phyloP scores from a whole-genome alignment of 2,113 vertebrate species.

The Manacus vitellinus region DNA sequence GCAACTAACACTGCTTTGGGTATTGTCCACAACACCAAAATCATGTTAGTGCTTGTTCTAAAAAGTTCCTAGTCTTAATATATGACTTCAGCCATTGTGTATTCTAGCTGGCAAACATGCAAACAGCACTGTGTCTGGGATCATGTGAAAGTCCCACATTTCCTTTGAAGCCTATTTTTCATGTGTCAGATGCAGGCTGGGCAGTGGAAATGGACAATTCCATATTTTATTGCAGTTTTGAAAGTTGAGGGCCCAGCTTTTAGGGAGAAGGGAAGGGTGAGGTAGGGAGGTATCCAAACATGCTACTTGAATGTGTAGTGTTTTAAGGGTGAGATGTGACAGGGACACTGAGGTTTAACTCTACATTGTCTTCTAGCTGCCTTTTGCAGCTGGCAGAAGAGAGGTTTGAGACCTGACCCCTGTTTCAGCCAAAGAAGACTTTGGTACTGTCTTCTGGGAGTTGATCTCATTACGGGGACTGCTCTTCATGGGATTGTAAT shows the following conservation, averaged over 20 bases:
- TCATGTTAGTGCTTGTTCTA: background rate
- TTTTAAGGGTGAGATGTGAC: background rate
- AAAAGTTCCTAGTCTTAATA: background rate
- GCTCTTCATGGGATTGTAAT: background rate
- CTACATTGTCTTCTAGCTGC: background rate
- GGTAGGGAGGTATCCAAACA: background rate
- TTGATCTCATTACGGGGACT: background rate
- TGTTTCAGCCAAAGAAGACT: background rate
- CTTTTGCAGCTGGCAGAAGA: background rate
- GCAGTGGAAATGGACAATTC: background rate
- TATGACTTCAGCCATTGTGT: background rate
- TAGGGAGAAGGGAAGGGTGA: background rate
- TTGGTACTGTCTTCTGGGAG: background rate
- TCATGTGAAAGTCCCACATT: background rate
- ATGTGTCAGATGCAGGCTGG: background rate
- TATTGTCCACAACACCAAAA: background rate
- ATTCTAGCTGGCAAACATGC: background rate
- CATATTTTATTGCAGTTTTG: background rate
- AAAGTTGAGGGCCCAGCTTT: background rate
- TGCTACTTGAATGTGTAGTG: fast-evolving
- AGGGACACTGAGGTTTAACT: background rate
- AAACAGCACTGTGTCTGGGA: background rate
- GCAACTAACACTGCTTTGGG: background rate
- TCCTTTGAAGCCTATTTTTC: background rate
- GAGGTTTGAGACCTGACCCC: background rate